phyloP scores from a whole-genome alignment of 1,140 invertebrate genomes.

The Drosophila parvula region DNA sequence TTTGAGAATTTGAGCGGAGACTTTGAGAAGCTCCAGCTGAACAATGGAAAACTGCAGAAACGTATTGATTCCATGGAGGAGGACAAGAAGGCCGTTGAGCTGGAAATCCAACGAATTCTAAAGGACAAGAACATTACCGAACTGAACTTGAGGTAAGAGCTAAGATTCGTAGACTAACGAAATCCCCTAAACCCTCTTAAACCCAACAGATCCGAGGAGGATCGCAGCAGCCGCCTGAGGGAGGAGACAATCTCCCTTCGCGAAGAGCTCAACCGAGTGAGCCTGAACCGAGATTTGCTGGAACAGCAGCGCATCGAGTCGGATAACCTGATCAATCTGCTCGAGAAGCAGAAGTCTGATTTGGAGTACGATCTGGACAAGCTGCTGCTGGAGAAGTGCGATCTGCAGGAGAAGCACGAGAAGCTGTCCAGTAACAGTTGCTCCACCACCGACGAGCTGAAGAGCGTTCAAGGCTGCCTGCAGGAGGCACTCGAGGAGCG shows the following conservation, averaged over 20 bases:
- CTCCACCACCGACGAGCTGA: conserved; percentile 89
- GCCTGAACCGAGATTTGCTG: conserved; percentile 89
- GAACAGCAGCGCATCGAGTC: conserved; percentile 92
- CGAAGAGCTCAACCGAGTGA: conserved; percentile 90
- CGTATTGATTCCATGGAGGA: conserved; percentile 88
- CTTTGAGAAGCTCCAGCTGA: conserved; percentile 91
- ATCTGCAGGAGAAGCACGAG: conserved; percentile 89
- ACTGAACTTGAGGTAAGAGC: conserved; percentile 83
- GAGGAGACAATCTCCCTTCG: conserved; percentile 90
- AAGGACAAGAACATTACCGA: conserved; percentile 89
- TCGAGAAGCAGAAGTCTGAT: conserved; percentile 92
- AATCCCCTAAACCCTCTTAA: not conserved
- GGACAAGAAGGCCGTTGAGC: conserved; percentile 90
- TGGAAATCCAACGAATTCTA: conserved; percentile 88
- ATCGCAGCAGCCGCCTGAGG: conserved; percentile 89
- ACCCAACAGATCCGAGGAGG: conserved; percentile 88
- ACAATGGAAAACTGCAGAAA: conserved; percentile 89
- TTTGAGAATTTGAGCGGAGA: conserved; percentile 89
- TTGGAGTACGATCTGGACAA: conserved; percentile 91
- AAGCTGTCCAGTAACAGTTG: conserved; percentile 88
- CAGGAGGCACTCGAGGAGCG: conserved; percentile 89
- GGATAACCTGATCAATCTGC: conserved; percentile 88
- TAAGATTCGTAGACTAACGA: fast-evolving
- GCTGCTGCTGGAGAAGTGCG: conserved; percentile 88
- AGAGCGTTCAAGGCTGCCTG: conserved; percentile 89